A percentile compares a stretch with the other conserved stretches of the same genome.
Evolutionary conservation across 2,113 vertebrate genomes (phyloP).

Genomic region (Ailurus styani): DNA sequence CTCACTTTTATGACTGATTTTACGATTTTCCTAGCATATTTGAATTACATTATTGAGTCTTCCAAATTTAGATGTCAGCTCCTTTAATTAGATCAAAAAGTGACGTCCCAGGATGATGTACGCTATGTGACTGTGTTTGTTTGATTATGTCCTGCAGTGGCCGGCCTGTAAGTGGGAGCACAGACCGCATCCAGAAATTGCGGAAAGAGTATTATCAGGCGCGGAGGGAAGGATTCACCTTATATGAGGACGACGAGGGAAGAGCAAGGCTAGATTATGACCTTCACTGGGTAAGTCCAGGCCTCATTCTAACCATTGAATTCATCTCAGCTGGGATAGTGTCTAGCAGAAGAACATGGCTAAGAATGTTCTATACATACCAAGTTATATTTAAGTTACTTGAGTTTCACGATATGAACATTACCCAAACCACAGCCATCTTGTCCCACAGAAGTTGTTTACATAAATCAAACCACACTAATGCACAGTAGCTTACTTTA

Average conservation of each 20-base stretch:
- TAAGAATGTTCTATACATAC: not conserved
- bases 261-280: conserved; percentile 85
- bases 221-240: conserved; percentile 87
- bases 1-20: not conserved
- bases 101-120: not conserved
- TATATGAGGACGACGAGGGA: conserved; percentile 89
- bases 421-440: conserved; percentile 21
- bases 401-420: not conserved
- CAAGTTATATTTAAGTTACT: not conserved
- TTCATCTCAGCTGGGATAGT: not conserved
- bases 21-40: not conserved
- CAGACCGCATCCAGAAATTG: conserved; percentile 94
- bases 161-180: conserved; percentile 74
- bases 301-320: not conserved
- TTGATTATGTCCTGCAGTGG: conserved; percentile 63
- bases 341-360: not conserved
- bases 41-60: not conserved
- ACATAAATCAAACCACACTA: conserved; percentile 36
- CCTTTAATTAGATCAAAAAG: not conserved
- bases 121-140: not conserved
- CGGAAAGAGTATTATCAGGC: conserved; percentile 96
- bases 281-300: conserved; percentile 86
- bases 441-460: conserved; percentile 43
- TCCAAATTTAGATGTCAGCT: not conserved
- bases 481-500: conserved; percentile 7